phyloP scores from a whole-genome alignment of 1,140 invertebrate genomes.

The Leguminivora glycinivorella region DNA sequence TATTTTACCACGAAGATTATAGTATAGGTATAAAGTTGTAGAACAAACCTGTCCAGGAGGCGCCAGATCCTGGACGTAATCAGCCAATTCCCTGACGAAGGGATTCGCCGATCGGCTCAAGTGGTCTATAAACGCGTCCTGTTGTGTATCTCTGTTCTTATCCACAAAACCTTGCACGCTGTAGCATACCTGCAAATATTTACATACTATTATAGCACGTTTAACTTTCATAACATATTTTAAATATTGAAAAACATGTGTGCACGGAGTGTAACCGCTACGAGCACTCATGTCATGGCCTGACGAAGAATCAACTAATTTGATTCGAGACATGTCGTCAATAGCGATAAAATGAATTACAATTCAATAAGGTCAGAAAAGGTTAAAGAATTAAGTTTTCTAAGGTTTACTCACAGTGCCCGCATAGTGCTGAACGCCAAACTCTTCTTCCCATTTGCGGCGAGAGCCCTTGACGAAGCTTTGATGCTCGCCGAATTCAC shows the following conservation, averaged over 20 bases:
- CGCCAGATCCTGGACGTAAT: slow-evolving; percentile 67
- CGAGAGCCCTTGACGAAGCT: slow-evolving; percentile 94
- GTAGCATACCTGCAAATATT: slow-evolving; percentile 84
- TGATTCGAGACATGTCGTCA: no score
- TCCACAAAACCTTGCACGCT: slow-evolving; percentile 96
- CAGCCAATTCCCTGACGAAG: slow-evolving; percentile 93
- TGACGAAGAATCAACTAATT: no score
- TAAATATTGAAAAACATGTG: no score
- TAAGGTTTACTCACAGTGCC: slow-evolving; percentile 85
- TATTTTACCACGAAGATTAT: not conserved
- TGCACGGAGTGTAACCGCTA: no score
- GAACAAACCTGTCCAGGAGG: slow-evolving; percentile 61
- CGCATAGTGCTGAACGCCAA: slow-evolving; percentile 96
- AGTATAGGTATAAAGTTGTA: not conserved
- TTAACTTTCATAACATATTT: not conserved
- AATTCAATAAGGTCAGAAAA: no score
- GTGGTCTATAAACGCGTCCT: slow-evolving; percentile 96
- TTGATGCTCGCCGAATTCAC: slow-evolving; percentile 91
- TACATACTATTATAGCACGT: not conserved
- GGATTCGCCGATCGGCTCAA: slow-evolving; percentile 92
- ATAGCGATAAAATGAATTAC: no score
- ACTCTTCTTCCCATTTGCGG: slow-evolving; percentile 94
- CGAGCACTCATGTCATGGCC: no score
- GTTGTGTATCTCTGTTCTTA: slow-evolving; percentile 97
- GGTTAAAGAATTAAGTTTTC: no score